Evolutionary conservation across 2,888 invertebrate species (phyloP).

Genomic region (Entomobrya multifasciata): DNA sequence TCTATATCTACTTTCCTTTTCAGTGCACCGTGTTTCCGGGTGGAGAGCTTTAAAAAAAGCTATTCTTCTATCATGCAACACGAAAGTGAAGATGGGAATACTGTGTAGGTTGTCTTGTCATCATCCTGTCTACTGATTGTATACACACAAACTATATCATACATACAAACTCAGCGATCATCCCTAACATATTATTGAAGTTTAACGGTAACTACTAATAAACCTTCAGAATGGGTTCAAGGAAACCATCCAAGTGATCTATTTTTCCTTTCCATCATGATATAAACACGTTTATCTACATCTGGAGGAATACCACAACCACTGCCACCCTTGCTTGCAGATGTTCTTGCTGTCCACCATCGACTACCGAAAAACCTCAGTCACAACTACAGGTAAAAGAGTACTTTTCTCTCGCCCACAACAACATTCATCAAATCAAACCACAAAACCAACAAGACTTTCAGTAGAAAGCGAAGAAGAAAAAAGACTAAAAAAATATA

Average conservation of each 20-base stretch:
- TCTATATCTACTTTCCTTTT: slow-evolving; percentile 8
- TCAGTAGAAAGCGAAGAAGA: background rate
- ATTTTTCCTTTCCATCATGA: slow-evolving; percentile 28
- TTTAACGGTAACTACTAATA: background rate
- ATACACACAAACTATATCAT: background rate
- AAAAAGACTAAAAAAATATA: background rate
- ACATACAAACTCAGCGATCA: background rate
- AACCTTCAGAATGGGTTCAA: slow-evolving; percentile 13
- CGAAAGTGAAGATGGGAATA: slow-evolving; percentile 35
- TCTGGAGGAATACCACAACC: background rate
- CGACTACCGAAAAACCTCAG: background rate
- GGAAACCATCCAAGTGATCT: slow-evolving; percentile 28
- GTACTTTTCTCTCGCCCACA: slow-evolving; percentile 18
- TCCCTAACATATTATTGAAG: too few species aligned
- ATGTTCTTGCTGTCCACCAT: background rate
- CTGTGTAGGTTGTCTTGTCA: too few species aligned
- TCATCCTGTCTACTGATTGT: background rate
- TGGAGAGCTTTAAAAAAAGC: slow-evolving; percentile 49
- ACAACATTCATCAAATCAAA: slow-evolving; percentile 51
- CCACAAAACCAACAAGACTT: slow-evolving; percentile 6
- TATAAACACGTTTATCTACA: slow-evolving; percentile 17
- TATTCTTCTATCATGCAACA: slow-evolving; percentile 1
- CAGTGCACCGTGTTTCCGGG: slow-evolving; percentile 27
- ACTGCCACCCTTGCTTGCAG: background rate
- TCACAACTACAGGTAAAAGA: background rate